A percentile compares a stretch with the other conserved stretches of the same genome.
Evolutionary conservation across 2,113 vertebrate genomes (phyloP).

Genomic region (Ivindomyrus marchei): DNA sequence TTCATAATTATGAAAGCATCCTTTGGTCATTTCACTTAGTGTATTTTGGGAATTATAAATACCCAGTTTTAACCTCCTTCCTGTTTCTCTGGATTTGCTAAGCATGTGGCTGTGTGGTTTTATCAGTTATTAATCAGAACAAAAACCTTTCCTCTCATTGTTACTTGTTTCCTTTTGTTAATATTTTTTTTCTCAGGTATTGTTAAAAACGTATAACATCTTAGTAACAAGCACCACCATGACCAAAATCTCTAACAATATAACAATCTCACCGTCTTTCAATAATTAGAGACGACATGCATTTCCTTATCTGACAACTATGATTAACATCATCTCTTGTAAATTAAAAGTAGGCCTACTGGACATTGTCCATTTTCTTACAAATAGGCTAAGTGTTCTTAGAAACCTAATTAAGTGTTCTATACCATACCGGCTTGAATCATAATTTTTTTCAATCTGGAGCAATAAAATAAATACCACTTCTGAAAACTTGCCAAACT

Average conservation of each 20-base stretch:
- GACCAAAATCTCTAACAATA: neutral
- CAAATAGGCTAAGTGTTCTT: conserved; percentile 38
- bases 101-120: neutral
- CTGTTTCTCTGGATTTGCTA: neutral
- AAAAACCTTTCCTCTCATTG: conserved; percentile 2
- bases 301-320: conserved; percentile 38
- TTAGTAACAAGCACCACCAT: neutral
- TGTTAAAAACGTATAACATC: neutral
- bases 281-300: conserved; percentile 46
- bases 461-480: neutral
- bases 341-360: conserved; percentile 30
- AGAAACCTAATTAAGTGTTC: neutral
- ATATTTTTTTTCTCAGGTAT: neutral
- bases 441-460: neutral
- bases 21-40: neutral
- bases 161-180: neutral
- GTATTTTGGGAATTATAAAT: neutral
- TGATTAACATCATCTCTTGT: conserved; percentile 50
- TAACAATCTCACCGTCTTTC: conserved; percentile 18
- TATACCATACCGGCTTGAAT: neutral
- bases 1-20: neutral
- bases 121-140: conserved; percentile 1
- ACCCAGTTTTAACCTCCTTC: neutral
- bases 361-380: conserved; percentile 5
- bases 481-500: neutral